Percentiles rank a stretch among this genome's conserved stretches.
These are phyloP conservation scores for Lycorma delicatula DNA, from an alignment of 1,140 invertebrate species.

Conservation along the genomic window DNA sequence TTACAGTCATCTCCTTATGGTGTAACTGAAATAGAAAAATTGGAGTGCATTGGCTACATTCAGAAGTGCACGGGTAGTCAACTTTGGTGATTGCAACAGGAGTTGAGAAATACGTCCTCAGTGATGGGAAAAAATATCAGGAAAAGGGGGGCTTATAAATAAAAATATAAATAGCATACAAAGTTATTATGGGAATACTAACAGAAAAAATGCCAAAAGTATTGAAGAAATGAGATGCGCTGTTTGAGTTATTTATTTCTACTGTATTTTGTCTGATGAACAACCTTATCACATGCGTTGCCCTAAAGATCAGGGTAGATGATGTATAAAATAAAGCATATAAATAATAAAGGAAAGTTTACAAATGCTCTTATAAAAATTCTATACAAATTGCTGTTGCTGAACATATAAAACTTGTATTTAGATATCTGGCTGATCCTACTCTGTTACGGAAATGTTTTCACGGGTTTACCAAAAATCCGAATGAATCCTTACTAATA, in stretches of 20 bases:
- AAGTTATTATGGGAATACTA: conserved; percentile 7
- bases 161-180: not conserved
- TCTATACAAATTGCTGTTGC: not conserved
- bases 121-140: not conserved
- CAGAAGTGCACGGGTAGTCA: too few species aligned
- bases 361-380: not conserved
- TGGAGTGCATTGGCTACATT: conserved; percentile 11
- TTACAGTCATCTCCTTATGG: conserved; percentile 21
- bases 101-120: not conserved
- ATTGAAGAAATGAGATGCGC: conserved; percentile 7
- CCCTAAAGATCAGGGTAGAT: not conserved
- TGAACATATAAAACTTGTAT: conserved; percentile 10
- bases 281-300: not conserved
- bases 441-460: conserved; percentile 17
- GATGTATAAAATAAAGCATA: conserved; percentile 9
- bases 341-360: too few species aligned
- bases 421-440: conserved; percentile 4
- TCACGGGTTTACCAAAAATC: conserved; percentile 23
- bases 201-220: not conserved
- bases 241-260: conserved; percentile 9
- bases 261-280: not conserved
- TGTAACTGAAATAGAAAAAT: conserved; percentile 2
- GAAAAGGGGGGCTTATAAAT: not conserved
- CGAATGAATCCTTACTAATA: conserved; percentile 24
- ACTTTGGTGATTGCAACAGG: not conserved